Percentiles rank a stretch among this genome's conserved stretches.
These are phyloP conservation scores for Pseudocheirus occidentalis DNA, from an alignment of 2,797 vertebrate genomes.

Conservation along the genomic window DNA sequence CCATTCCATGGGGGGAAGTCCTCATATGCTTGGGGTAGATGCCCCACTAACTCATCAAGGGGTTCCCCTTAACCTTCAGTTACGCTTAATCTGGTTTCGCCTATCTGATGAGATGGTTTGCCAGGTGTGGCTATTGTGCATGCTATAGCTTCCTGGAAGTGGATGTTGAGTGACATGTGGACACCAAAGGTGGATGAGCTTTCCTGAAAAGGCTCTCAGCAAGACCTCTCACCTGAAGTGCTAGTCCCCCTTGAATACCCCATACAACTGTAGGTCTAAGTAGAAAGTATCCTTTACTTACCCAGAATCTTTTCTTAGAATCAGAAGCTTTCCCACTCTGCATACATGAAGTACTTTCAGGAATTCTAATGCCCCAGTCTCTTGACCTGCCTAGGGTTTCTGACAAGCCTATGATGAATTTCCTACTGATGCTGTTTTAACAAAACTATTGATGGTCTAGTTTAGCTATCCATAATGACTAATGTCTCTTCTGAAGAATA, in stretches of 20 bases:
- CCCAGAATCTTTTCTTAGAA: too few relatives aligned
- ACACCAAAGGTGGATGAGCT: too few relatives aligned
- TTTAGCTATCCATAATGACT: background rate
- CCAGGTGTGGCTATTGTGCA: too few relatives aligned
- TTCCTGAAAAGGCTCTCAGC: too few relatives aligned
- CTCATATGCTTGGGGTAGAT: background rate
- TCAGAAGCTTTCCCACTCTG: too few relatives aligned
- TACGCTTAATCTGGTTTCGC: background rate
- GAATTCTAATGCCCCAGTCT: background rate
- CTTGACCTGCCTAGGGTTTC: background rate
- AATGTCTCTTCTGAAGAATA: background rate
- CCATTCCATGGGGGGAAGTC: background rate
- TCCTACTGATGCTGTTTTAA: background rate
- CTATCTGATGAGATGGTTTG: too few relatives aligned
- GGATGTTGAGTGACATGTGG: too few relatives aligned
- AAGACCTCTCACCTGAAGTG: too few relatives aligned
- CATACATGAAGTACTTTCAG: background rate
- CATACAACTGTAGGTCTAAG: background rate
- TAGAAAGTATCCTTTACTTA: background rate
- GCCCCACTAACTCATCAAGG: background rate
- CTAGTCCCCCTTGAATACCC: background rate
- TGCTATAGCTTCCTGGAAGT: too few relatives aligned
- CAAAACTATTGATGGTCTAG: background rate
- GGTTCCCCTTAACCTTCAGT: background rate
- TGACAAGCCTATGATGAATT: background rate